Conservation (phyloP, 2,797 vertebrate species). For the Gallinago nigripennis region DNA sequence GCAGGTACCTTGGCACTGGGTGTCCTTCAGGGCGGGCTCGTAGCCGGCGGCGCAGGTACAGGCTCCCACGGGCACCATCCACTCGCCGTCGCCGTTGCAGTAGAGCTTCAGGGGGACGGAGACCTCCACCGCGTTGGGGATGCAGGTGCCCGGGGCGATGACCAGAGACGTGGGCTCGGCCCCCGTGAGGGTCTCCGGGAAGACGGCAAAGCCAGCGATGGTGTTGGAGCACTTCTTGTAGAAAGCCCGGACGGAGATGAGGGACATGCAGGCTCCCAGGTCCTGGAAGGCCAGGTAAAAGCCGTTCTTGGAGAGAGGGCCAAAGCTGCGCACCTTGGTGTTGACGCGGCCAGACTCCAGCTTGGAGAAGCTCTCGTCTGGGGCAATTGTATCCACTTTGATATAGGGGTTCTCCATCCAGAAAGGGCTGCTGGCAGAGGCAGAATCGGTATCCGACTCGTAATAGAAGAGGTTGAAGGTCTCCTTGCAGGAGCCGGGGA, state of each 20-base stretch:
- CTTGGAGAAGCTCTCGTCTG: constrained; percentile 93
- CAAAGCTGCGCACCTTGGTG: constrained; percentile 96
- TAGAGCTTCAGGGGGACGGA: constrained; percentile 96
- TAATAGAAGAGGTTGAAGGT: constrained; percentile 99
- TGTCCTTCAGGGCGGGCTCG: constrained; percentile 89
- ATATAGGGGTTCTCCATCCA: constrained; percentile 99
- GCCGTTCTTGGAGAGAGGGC: constrained; percentile 92
- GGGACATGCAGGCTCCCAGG: constrained; percentile 95
- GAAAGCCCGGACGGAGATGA: constrained; percentile 95
- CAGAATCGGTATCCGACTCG: constrained; percentile 92
- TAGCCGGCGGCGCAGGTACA: constrained; percentile 93
- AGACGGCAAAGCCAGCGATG: constrained; percentile 92
- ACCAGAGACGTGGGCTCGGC: constrained; percentile 95
- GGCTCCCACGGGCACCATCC: constrained; percentile 97
- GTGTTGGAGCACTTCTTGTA: constrained; percentile 97
- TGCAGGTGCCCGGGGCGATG: constrained; percentile 93
- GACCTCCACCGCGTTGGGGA: constrained; percentile 91
- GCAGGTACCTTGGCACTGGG: constrained; percentile 89
- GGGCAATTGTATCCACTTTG: constrained; percentile 98
- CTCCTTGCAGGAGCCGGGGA: constrained; percentile 98
- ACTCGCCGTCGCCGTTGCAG: constrained; percentile 95
- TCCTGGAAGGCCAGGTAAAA: constrained; percentile 98
- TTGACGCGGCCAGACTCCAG: constrained; percentile 91
- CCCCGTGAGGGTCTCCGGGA: constrained; percentile 95
- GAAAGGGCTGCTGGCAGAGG: constrained; percentile 92